These are phyloP conservation scores for Zootoca vivipara DNA, from an alignment of 2,113 vertebrate species.

Conservation along the genomic window DNA sequence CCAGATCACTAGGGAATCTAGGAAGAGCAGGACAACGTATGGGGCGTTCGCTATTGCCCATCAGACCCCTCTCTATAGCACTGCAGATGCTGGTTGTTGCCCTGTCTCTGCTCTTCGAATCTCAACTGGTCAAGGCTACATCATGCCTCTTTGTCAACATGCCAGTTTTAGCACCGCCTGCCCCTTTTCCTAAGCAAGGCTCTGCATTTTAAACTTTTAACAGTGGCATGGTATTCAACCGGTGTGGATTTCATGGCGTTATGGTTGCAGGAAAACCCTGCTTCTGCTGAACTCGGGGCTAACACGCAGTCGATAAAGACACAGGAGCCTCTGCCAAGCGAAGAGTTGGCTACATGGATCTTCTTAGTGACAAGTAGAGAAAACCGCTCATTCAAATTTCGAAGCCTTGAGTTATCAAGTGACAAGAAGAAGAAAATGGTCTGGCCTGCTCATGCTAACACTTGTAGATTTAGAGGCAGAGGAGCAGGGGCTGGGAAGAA, in stretches of 20 bases:
- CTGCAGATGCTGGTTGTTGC: neutral
- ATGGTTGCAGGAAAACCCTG: neutral
- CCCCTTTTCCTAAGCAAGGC: neutral
- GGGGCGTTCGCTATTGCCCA: neutral
- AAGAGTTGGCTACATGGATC: neutral
- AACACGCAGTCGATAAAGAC: neutral
- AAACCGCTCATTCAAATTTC: neutral
- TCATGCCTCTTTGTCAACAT: neutral
- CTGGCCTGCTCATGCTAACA: neutral
- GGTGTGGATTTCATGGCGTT: neutral
- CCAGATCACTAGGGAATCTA: too few species aligned
- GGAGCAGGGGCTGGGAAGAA: neutral
- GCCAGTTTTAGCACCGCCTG: neutral
- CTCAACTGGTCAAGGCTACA: neutral
- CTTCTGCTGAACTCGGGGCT: neutral
- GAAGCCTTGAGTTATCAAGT: neutral
- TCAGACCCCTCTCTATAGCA: neutral
- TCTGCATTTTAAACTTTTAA: neutral
- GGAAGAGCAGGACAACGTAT: too few species aligned
- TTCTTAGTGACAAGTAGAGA: neutral
- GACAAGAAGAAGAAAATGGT: neutral
- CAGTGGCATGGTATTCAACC: neutral
- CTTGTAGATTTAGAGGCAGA: neutral
- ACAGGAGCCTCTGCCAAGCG: neutral
- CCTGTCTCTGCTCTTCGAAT: neutral